phyloP scores from a whole-genome alignment of 2,888 invertebrate genomes.

The Drosophila stalkeri region DNA sequence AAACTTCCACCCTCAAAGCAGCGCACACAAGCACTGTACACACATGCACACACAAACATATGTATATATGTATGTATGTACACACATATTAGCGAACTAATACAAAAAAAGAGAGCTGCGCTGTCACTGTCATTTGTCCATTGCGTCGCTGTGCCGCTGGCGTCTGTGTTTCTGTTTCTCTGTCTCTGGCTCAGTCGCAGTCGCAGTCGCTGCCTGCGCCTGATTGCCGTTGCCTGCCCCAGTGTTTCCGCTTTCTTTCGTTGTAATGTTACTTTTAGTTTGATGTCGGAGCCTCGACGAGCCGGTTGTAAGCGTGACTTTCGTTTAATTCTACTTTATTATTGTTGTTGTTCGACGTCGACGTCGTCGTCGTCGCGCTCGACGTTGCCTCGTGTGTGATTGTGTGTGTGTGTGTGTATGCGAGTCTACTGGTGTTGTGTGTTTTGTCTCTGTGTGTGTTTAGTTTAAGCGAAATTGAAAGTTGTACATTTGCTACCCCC shows the following conservation, averaged over 20 bases:
- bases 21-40: slow-evolving; percentile 51
- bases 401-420: slow-evolving; percentile 40
- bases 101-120: slow-evolving; percentile 71
- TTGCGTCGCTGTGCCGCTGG: slow-evolving; percentile 68
- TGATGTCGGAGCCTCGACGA: slow-evolving; percentile 79
- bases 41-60: slow-evolving; percentile 37
- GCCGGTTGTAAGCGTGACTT: slow-evolving; percentile 80
- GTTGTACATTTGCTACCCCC: slow-evolving; percentile 79
- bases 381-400: slow-evolving; percentile 53
- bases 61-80: slow-evolving; percentile 25
- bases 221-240: slow-evolving; percentile 74
- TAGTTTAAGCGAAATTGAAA: slow-evolving; percentile 80
- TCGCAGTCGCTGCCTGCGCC: slow-evolving; percentile 64
- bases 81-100: slow-evolving; percentile 67
- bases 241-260: slow-evolving; percentile 81
- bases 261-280: slow-evolving; percentile 82
- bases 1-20: slow-evolving; percentile 80
- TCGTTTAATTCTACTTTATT: slow-evolving; percentile 76
- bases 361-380: slow-evolving; percentile 46
- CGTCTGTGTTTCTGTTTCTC: slow-evolving; percentile 31
- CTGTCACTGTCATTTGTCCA: slow-evolving; percentile 69
- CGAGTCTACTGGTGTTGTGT: slow-evolving; percentile 22
- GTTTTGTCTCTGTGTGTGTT: slow-evolving; percentile 57
- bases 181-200: slow-evolving; percentile 38
- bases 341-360: slow-evolving; percentile 64